phyloP scores from a whole-genome alignment of 2,888 invertebrate species.

The Trilocha varians region DNA sequence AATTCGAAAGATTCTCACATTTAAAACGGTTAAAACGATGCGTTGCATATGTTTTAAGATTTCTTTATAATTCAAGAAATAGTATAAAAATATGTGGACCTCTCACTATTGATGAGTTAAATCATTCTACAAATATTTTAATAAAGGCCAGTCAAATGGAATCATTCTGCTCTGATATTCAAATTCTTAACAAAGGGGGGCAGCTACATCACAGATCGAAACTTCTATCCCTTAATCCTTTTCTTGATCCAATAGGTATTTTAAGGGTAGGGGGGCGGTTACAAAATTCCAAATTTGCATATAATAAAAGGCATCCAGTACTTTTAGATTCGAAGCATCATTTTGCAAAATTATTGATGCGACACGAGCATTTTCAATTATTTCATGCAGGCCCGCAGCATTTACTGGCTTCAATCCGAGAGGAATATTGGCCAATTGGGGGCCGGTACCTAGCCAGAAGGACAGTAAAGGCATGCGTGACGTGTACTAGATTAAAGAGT shows the following conservation, averaged over 20 bases:
- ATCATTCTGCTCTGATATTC: too few species aligned
- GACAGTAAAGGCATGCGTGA: conserved; percentile 6
- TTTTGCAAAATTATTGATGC: conserved; percentile 10
- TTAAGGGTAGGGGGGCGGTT: conserved; percentile 3
- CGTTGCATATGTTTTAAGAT: too few species aligned
- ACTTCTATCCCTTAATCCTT: too few species aligned
- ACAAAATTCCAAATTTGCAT: conserved; percentile 4
- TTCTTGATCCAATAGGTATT: too few species aligned
- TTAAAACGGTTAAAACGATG: neutral
- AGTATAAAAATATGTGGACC: too few species aligned
- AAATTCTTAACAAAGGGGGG: too few species aligned
- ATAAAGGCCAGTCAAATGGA: too few species aligned
- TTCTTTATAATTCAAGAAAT: too few species aligned
- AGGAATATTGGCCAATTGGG: conserved; percentile 14
- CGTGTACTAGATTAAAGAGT: conserved; percentile 6
- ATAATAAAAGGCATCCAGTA: conserved; percentile 10
- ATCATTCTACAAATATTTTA: too few species aligned
- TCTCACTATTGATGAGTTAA: too few species aligned
- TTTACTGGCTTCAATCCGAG: conserved; percentile 11
- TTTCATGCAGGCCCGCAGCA: conserved; percentile 14
- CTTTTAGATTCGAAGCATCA: conserved; percentile 9
- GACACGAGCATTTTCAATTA: conserved; percentile 9
- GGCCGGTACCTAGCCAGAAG: conserved; percentile 11
- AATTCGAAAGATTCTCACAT: neutral
- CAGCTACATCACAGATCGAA: too few species aligned